Evolutionary conservation across 2,113 vertebrate genomes (phyloP), one percentile per base, ranked within the genome.

Genomic region (Pluvialis apricaria): DNA sequence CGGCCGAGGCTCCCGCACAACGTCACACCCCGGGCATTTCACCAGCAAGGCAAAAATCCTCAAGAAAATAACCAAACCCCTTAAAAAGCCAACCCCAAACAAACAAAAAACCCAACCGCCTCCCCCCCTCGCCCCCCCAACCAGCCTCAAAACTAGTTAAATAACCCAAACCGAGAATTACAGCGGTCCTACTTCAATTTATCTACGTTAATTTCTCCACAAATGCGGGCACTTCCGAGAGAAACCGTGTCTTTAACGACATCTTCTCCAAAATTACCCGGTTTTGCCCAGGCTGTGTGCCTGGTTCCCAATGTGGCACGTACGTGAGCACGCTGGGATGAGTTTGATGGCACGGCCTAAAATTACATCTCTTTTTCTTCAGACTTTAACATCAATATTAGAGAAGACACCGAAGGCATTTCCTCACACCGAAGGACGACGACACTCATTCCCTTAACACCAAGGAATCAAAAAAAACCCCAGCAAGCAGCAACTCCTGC

Each of bases 201-300:
- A 5, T 6, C 65, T 10, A 0, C 32, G 0, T 1, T 0, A 20
- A 87, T 42, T 42, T 42, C 49, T 19, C 28, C 2, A 9, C 22
- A 24, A 7, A 51, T 22, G 49, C 25, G 24, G 49, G 49, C 49
- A 22, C 34, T 68, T 60, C 9, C 0, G 24, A 31, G 29, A 58
- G 47, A 20, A 44, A 10, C 1, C 2, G 0, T 1, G 0, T 3
- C 15, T 21, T 9, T 4, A 2, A 2, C 0, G 29, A 7, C n/a
- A 12, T 3, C 66, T 19, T 29, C 91, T 9, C 81, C 1, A 2
- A 55, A 62, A 5, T 24, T 2, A 13, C 71, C 80, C 5, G 13
- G 4, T 31, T 45, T 12, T 9, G 21, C 61, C 2, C 12, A 9
- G 45, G 36, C 77, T 11, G 24, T 0, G 28, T 29, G 52, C 70